Evolutionary conservation across 2,888 invertebrate genomes (phyloP).

Genomic region (Ischnura elegans): DNA sequence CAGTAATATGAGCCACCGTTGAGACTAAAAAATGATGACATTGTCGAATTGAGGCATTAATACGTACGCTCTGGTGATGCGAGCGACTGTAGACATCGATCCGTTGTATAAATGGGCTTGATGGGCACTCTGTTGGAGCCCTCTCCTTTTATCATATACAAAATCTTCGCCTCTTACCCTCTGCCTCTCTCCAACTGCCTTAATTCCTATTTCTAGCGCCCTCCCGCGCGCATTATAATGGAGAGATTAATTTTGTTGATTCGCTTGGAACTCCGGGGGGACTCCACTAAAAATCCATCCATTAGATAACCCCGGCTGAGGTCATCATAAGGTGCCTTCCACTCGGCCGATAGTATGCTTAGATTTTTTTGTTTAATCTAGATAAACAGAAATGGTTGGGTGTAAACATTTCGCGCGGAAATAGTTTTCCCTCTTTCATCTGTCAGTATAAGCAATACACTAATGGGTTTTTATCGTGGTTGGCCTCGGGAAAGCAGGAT

Average conservation of each 20-base stretch:
- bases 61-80: background rate
- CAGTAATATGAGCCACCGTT: background rate
- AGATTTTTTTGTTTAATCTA: constrained; percentile 8
- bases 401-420: constrained; percentile 16
- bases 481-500: background rate
- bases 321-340: background rate
- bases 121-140: background rate
- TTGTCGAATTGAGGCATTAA: background rate
- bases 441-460: background rate
- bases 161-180: background rate
- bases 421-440: background rate
- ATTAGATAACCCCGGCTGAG: background rate
- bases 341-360: background rate
- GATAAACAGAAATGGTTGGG: background rate
- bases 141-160: background rate
- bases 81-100: background rate
- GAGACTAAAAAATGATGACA: background rate
- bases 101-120: background rate
- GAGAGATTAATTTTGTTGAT: constrained; percentile 29
- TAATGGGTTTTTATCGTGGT: background rate
- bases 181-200: background rate
- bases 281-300: background rate
- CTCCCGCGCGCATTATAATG: background rate
- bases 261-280: background rate
- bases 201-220: background rate